A percentile compares a stretch with the other conserved stretches of the same genome.
These are phyloP conservation scores for Pholis gunnellus DNA, from an alignment of 2,113 vertebrate species.

Conservation along the genomic window DNA sequence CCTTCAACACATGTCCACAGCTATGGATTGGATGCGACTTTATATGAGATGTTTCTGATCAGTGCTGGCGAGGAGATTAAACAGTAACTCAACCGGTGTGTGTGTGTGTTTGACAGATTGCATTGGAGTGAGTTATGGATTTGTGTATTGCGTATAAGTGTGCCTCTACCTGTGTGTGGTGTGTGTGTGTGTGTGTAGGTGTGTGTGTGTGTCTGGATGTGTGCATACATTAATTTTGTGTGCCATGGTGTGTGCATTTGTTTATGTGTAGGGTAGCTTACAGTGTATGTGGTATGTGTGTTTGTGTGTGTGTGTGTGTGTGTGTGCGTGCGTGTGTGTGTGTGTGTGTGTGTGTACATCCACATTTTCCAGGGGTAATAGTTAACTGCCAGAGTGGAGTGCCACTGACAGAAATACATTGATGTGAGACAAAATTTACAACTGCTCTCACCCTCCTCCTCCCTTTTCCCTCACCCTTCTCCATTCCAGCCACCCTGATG, in stretches of 20 bases:
- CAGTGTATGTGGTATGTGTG: too few relatives aligned
- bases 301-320: background rate
- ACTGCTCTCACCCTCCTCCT: conserved; percentile 25
- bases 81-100: conserved; percentile 46
- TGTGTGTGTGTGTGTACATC: conserved; percentile 1
- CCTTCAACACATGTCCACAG: conserved; percentile 22
- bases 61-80: conserved; percentile 52
- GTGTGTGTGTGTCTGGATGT: background rate
- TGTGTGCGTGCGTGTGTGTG: conserved; percentile 10
- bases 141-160: conserved; percentile 5
- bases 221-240: background rate
- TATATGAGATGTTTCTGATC: conserved; percentile 32
- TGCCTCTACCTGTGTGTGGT: background rate
- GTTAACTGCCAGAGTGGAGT: conserved; percentile 59
- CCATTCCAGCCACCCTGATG: conserved; percentile 67
- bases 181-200: background rate
- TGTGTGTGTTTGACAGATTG: conserved; percentile 29
- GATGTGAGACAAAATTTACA: conserved; percentile 76
- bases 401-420: conserved; percentile 67
- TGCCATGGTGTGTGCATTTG: background rate
- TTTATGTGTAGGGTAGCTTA: background rate
- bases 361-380: conserved; percentile 43
- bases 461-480: conserved; percentile 38
- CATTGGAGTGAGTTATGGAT: conserved; percentile 39
- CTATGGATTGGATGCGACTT: conserved; percentile 18